Evolutionary conservation across 2,888 invertebrate genomes (phyloP).

Genomic region (Athrips mouffetella): DNA sequence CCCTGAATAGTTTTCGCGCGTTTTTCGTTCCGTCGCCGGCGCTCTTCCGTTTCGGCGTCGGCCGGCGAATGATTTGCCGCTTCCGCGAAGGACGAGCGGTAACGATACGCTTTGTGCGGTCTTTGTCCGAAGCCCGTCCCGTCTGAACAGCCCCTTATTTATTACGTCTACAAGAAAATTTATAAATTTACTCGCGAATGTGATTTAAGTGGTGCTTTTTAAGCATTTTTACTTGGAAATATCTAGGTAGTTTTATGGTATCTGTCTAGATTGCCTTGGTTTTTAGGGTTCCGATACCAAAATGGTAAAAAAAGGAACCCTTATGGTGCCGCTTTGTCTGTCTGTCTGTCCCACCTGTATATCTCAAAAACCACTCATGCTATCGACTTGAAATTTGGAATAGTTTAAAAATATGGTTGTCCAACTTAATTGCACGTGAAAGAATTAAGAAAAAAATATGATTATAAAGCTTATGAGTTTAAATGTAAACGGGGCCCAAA

Average conservation of each 20-base stretch:
- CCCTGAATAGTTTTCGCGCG: constrained; percentile 22
- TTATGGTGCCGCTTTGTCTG: too few species aligned
- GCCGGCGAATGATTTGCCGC: constrained; percentile 65
- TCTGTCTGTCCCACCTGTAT: too few species aligned
- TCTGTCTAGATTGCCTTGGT: neutral
- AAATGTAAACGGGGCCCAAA: too few species aligned
- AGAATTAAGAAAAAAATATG: too few species aligned
- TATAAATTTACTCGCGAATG: constrained; percentile 16
- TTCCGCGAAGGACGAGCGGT: constrained; percentile 52
- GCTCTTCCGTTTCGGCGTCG: constrained; percentile 40
- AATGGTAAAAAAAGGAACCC: too few species aligned
- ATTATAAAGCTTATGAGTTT: too few species aligned
- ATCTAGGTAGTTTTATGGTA: neutral
- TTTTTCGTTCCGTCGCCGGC: constrained; percentile 43
- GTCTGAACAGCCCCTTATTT: constrained; percentile 46
- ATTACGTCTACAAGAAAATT: constrained; percentile 39
- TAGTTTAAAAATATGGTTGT: too few species aligned
- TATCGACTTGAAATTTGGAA: too few species aligned
- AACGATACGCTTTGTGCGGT: constrained; percentile 50
- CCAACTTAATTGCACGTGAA: too few species aligned
- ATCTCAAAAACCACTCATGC: too few species aligned
- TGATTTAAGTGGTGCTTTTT: constrained; percentile 1
- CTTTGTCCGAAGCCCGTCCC: constrained; percentile 29
- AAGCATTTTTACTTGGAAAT: constrained; percentile 2
- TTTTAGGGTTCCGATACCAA: neutral